phyloP scores from a whole-genome alignment of 2,888 invertebrate genomes.

The Sminthurinus aureus region DNA sequence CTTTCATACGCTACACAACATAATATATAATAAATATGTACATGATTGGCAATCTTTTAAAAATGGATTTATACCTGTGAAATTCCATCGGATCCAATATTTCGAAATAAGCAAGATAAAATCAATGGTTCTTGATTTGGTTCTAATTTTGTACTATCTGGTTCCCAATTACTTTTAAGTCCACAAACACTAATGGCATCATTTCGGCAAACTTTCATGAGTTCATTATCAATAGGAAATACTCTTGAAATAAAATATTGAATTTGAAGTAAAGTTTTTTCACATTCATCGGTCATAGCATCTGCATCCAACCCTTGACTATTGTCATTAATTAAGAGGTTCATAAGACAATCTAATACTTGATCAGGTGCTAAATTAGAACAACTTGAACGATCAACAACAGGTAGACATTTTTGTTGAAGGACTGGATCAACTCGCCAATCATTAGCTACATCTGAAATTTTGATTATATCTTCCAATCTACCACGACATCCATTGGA shows the following conservation, averaged over 20 bases:
- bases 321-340: constrained; percentile 80
- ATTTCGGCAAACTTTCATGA: constrained; percentile 86
- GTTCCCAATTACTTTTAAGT: constrained; percentile 78
- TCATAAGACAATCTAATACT: constrained; percentile 94
- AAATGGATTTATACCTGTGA: constrained; percentile 19
- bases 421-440: constrained; percentile 94
- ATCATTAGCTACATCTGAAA: constrained; percentile 92
- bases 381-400: constrained; percentile 70
- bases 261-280: constrained; percentile 89
- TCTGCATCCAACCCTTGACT: constrained; percentile 50
- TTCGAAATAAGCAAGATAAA: constrained; percentile 86
- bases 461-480: constrained; percentile 80
- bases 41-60: background rate
- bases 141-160: constrained; percentile 71
- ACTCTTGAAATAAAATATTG: constrained; percentile 97
- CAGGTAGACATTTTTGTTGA: constrained; percentile 81
- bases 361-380: constrained; percentile 46
- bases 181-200: constrained; percentile 86
- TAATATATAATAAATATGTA: background rate
- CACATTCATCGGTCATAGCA: constrained; percentile 85
- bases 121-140: constrained; percentile 84
- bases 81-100: constrained; percentile 62
- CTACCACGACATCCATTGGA: constrained; percentile 77
- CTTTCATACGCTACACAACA: too few relatives aligned
- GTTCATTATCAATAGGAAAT: constrained; percentile 87